Base-by-base conservation (phyloP, 2,113 vertebrate species). In the Barbus barbus region DNA sequence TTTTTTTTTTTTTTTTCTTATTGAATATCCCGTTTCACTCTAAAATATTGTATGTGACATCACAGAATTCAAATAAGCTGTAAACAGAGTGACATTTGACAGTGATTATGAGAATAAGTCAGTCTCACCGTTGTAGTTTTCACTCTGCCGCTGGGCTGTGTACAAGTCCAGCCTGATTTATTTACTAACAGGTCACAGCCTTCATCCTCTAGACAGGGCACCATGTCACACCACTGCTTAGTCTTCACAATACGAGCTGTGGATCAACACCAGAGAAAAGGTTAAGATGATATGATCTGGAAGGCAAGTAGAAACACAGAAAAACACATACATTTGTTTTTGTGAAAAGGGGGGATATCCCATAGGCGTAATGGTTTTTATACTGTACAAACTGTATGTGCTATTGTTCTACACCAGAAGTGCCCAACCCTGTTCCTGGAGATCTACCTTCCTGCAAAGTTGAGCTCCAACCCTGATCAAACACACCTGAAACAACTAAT, bases 211-310 rank as follows among this genome's bases (percentile, higher is more conserved):
- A 99, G 95, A 93, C 98, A 99, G 12, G 98, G 98, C 89, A 97
- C 95, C 97, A 99, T 99, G 94, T 98, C 97, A 93, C 98, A 99
- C 98, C 98, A 99, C 94, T 97, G 98, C 95, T 95, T 98, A 83
- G 96, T 96, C 93, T 92, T 96, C 93, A 88, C 87, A 4, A 90
- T 90, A 80, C 85, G 85, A 81, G 89, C 89, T 90, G 82, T 65
- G 73, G 67, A 84, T 44, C 46, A 78, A 84, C 11, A 78, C n/a
- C 72, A 74, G 56, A 83, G 44, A 36, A 26, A 65, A 38, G 41
- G 4, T 67, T 83, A 41, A 61, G 26, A 73, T 11, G 26, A 44
- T 33, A 56, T 18, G 69, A 36, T 76, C 33, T 18, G 18, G 44
- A 11, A 58, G 16, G 33, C 33, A 36, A 36, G 33, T 5, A 36